Base-by-base conservation (phyloP, 64 coral and sea anemone genomes). In the Pocillopora damicornis region DNA sequence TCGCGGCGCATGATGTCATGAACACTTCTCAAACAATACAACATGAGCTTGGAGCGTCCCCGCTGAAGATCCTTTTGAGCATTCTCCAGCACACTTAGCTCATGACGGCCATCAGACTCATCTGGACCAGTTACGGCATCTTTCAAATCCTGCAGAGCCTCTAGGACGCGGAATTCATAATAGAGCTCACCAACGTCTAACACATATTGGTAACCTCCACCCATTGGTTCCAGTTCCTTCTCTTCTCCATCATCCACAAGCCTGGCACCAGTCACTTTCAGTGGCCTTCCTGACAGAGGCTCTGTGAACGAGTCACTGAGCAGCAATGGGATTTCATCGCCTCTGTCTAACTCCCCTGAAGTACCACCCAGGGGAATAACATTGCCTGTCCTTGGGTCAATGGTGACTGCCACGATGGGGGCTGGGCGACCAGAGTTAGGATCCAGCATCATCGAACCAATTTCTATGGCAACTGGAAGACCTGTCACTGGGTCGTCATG, bases 301-400 rank as follows among this genome's bases (percentile, higher is more conserved):
- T 98, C 96, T 1, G 79, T 82, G 58, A 95, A 98, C 16, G 86
- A 79, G 61, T 98, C 95, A 60, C 91, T 89, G 11, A 94, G 57
- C 1, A 98, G 75, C n/a, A 98, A 79, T 1, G 95, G 95, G 37
- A 98, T 60, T 34, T 98, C 95, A 57, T 98, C 95, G 22, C 95
- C 95, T 80, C 89, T 92, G 12, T 94, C 95, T 35, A 84, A 77
- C 77, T 98, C 95, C 26, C 92, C 95, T 30, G 92, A 77, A 0
- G 88, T 79, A 66, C 95, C 95, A n/a, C 95, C 95, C 20, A 98
- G 65, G n/a, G 95, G 95, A 75, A 98, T 98, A 20, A 98, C 95
- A 25, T 91, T 75, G 25, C 95, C 95, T n/a, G 64, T 88, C 25
- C 62, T 74, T 22, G 95, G 92, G 26, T 98, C 95, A 85, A 98